phyloP scores from a whole-genome alignment of 2,888 invertebrate species.

The Diadegma fenestrale region DNA sequence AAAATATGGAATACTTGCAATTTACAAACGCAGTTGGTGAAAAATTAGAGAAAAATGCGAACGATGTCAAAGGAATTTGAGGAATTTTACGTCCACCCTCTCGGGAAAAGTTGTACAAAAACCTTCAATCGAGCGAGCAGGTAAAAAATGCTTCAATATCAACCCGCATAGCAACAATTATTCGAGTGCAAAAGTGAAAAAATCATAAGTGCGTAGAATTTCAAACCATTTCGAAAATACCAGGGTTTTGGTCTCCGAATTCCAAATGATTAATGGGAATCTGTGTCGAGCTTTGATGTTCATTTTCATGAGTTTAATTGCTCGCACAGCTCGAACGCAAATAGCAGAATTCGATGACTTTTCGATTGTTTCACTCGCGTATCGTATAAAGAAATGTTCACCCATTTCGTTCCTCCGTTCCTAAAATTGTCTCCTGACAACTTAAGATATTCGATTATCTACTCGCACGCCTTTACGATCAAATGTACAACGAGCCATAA shows the following conservation, averaged over 20 bases:
- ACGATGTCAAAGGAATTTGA: background rate
- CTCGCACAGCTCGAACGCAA: background rate
- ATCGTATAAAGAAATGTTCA: background rate
- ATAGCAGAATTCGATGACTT: background rate
- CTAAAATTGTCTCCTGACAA: constrained; percentile 33
- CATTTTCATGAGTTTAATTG: background rate
- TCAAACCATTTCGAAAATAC: background rate
- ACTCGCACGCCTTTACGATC: constrained; percentile 25
- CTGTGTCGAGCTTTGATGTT: background rate
- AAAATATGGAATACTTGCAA: background rate
- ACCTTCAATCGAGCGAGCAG: background rate
- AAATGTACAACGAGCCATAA: constrained; percentile 41
- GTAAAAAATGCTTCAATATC: background rate
- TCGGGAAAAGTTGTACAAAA: background rate
- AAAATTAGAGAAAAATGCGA: too few relatives aligned
- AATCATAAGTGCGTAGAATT: background rate
- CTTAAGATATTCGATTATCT: constrained; percentile 32
- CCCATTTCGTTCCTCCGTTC: background rate
- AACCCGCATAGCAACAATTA: background rate
- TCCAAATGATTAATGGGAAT: background rate
- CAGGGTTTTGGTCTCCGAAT: background rate
- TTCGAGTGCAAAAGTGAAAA: background rate
- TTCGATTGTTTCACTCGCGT: background rate
- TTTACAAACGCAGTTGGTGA: background rate
- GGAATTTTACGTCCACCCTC: background rate